These are phyloP conservation scores for Eulemur rufifrons DNA, from an alignment of 2,113 vertebrate genomes.

Conservation along the genomic window DNA sequence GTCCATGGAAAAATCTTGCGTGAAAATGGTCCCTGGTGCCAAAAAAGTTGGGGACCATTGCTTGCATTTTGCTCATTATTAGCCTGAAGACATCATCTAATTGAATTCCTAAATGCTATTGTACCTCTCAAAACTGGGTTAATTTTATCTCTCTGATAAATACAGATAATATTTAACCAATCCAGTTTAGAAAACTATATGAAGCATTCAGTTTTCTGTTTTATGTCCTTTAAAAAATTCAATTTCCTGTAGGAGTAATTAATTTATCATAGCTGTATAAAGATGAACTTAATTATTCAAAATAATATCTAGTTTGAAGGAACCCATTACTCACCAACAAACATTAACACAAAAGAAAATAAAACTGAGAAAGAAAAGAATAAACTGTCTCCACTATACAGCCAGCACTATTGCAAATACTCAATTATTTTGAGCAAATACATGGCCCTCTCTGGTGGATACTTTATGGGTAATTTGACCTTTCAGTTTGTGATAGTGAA, in stretches of 20 bases:
- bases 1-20: too few relatives aligned
- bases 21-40: too few relatives aligned
- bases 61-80: constrained; percentile 26
- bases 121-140: not conserved
- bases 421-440: constrained; percentile 5
- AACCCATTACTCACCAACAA: constrained; percentile 6
- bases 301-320: constrained; percentile 47
- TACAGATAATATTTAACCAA: constrained; percentile 36
- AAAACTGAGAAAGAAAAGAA: not conserved
- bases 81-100: constrained; percentile 29
- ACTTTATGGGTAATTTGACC: not conserved
- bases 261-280: constrained; percentile 25
- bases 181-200: not conserved
- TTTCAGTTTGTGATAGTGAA: not conserved
- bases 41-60: too few relatives aligned
- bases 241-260: constrained; percentile 41
- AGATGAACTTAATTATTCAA: constrained; percentile 26
- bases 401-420: not conserved
- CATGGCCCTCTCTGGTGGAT: not conserved
- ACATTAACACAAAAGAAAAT: constrained; percentile 31
- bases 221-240: constrained; percentile 34
- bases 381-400: not conserved
- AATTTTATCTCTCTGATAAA: constrained; percentile 34
- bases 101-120: constrained; percentile 50
- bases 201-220: constrained; percentile 7